Conservation (phyloP, 2,888 invertebrate species). For the Syrista parreyssii region DNA sequence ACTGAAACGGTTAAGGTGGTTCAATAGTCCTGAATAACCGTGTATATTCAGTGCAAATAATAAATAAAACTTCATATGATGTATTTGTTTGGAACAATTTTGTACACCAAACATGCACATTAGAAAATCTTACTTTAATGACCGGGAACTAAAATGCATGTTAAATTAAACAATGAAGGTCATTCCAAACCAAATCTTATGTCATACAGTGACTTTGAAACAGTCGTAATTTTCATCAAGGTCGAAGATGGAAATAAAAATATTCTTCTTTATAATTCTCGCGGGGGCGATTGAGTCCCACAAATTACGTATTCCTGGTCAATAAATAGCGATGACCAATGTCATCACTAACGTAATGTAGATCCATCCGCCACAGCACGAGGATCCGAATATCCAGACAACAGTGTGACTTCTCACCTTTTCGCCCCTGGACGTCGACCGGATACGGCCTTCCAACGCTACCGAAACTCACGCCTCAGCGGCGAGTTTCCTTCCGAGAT, state of each 20-base stretch:
- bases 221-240: neutral
- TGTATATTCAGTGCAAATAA: neutral
- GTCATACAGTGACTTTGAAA: neutral
- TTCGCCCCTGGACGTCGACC: constrained; percentile 85
- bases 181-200: neutral
- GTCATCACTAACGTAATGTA: constrained; percentile 48
- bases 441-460: constrained; percentile 90
- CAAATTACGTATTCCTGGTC: neutral
- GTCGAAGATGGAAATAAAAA: neutral
- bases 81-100: neutral
- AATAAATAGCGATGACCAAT: neutral
- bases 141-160: neutral
- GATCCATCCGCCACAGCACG: constrained; percentile 73
- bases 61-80: neutral
- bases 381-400: constrained; percentile 89
- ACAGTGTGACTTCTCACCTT: constrained; percentile 85
- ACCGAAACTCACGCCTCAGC: constrained; percentile 86
- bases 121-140: neutral
- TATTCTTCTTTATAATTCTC: neutral
- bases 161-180: neutral
- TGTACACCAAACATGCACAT: neutral
- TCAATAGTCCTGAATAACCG: too few species aligned
- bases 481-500: constrained; percentile 92
- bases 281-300: neutral
- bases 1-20: too few species aligned